phyloP scores from a whole-genome alignment of 1,140 invertebrate genomes.

The Temnothorax nylanderi region DNA sequence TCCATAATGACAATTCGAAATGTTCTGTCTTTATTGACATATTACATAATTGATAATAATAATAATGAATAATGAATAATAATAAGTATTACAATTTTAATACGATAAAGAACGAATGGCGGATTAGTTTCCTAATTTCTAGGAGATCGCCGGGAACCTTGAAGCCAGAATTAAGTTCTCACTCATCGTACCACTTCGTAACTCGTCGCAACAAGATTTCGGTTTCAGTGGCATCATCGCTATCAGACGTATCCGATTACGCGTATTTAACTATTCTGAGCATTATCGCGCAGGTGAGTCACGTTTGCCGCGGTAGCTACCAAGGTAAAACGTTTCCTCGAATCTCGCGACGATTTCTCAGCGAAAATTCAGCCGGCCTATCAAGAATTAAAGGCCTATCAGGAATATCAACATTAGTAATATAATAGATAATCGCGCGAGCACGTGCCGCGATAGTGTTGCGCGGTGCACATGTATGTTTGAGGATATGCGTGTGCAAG shows the following conservation, averaged over 20 bases:
- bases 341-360: constrained; percentile 28
- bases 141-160: not conserved
- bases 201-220: not conserved
- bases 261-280: constrained; percentile 30
- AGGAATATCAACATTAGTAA: constrained; percentile 27
- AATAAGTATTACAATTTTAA: not conserved
- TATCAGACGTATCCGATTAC: constrained; percentile 43
- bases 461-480: constrained; percentile 42
- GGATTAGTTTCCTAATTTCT: not conserved
- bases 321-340: constrained; percentile 47
- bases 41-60: not conserved
- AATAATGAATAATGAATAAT: not conserved
- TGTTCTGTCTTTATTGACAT: not conserved
- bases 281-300: constrained; percentile 51
- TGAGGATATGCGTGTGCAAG: constrained; percentile 35
- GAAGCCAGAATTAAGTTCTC: not conserved
- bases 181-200: not conserved
- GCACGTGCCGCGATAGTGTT: constrained; percentile 53
- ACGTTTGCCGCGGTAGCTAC: constrained; percentile 12
- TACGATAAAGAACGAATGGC: not conserved
- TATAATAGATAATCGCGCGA: constrained; percentile 44
- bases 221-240: constrained; percentile 3
- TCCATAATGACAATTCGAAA: not conserved
- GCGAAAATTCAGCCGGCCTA: constrained; percentile 42
- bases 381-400: constrained; percentile 41